Percentiles rank a stretch among this genome's conserved stretches.
These are phyloP conservation scores for Scaptomyza caliginosa DNA, from an alignment of 2,888 invertebrate species.

Conservation along the genomic window DNA sequence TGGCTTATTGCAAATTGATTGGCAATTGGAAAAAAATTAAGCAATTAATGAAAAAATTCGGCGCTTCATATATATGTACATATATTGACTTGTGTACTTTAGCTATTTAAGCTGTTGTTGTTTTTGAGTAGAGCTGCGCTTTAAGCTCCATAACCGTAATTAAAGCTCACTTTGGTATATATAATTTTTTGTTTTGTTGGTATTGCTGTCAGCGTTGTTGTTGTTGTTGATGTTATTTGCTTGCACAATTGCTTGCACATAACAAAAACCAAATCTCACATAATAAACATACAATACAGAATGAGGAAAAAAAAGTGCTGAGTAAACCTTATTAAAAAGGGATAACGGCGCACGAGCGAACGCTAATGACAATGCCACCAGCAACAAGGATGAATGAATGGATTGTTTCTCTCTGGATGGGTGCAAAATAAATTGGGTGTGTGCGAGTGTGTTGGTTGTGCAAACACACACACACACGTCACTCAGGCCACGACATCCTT, in stretches of 20 bases:
- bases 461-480: slow-evolving; percentile 78
- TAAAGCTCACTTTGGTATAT: slow-evolving; percentile 33
- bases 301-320: slow-evolving; percentile 62
- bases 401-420: slow-evolving; percentile 10
- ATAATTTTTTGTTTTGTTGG: no score
- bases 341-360: slow-evolving; percentile 70
- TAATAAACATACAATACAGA: slow-evolving; percentile 61
- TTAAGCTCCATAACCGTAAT: slow-evolving; percentile 28
- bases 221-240: slow-evolving; percentile 23
- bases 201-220: neutral
- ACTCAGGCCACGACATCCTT: slow-evolving; percentile 79
- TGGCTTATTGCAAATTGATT: slow-evolving; percentile 1
- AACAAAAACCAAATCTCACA: slow-evolving; percentile 67
- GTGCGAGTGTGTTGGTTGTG: slow-evolving; percentile 40
- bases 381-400: slow-evolving; percentile 30
- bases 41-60: slow-evolving; percentile 1
- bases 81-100: no score
- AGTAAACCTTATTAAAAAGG: slow-evolving; percentile 80
- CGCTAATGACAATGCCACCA: slow-evolving; percentile 73
- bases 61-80: neutral
- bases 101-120: neutral
- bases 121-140: neutral
- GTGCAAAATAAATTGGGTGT: slow-evolving; percentile 24
- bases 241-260: slow-evolving; percentile 58
- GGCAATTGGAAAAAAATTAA: neutral